Percentiles rank a stretch among this genome's conserved stretches.
phyloP scores from a whole-genome alignment of 2,888 invertebrate genomes.

The Drosophila nr. perissopoda region DNA sequence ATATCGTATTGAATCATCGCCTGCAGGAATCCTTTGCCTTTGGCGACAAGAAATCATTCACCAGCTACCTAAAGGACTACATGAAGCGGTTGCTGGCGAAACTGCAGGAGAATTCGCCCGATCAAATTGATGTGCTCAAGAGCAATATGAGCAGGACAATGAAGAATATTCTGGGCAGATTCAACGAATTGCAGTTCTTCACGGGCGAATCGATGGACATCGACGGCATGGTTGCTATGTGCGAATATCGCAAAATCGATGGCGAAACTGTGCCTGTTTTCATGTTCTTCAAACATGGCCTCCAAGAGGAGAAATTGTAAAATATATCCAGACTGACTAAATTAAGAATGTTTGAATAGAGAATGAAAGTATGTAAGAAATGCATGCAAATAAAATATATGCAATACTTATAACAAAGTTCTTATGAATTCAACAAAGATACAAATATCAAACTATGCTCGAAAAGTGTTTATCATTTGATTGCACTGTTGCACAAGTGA shows the following conservation, averaged over 20 bases:
- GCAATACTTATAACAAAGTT: neutral
- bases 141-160: conserved; percentile 96
- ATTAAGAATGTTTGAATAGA: neutral
- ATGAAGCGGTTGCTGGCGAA: conserved; percentile 96
- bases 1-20: conserved; percentile 96
- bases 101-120: conserved; percentile 92
- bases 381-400: neutral
- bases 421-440: neutral
- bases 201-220: conserved; percentile 96
- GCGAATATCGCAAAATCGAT: conserved; percentile 96
- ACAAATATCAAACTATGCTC: neutral
- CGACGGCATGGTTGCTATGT: conserved; percentile 95
- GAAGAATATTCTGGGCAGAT: conserved; percentile 95
- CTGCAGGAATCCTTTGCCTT: conserved; percentile 94
- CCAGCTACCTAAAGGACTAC: conserved; percentile 96
- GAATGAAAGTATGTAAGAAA: neutral
- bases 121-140: conserved; percentile 94
- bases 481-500: neutral
- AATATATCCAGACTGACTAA: neutral
- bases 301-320: conserved; percentile 97
- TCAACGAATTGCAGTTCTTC: conserved; percentile 96
- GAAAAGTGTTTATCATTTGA: neutral
- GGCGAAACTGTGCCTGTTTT: conserved; percentile 93
- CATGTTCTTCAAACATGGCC: conserved; percentile 98
- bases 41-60: conserved; percentile 95